phyloP scores from a whole-genome alignment of 2,113 vertebrate species.

The Calidris pugnax region DNA sequence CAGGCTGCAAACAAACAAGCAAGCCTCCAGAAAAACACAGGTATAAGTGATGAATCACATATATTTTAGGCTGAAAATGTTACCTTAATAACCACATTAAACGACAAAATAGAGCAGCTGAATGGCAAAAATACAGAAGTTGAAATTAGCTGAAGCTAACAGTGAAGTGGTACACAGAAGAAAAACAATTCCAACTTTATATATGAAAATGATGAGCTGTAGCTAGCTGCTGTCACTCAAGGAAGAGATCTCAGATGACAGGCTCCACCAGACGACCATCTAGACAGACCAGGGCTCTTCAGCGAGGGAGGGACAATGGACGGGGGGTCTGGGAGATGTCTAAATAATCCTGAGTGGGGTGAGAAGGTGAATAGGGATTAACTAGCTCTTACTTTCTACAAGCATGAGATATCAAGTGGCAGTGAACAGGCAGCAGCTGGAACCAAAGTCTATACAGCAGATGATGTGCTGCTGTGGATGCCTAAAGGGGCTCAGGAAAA shows the following conservation, averaged over 20 bases:
- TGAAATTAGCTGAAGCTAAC: background rate
- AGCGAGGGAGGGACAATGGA: background rate
- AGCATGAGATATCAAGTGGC: background rate
- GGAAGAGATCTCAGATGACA: background rate
- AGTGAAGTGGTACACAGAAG: background rate
- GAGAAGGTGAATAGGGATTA: background rate
- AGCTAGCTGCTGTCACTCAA: background rate
- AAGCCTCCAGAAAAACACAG: background rate
- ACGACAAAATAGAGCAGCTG: background rate
- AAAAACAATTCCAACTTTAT: background rate
- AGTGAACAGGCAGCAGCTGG: background rate
- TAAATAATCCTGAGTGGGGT: background rate
- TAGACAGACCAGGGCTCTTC: background rate
- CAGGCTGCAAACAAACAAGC: background rate
- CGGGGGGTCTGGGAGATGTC: background rate
- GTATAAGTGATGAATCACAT: background rate
- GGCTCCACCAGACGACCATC: background rate
- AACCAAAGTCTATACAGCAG: background rate
- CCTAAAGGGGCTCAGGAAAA: background rate
- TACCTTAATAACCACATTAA: background rate
- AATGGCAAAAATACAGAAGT: background rate
- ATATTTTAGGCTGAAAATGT: background rate
- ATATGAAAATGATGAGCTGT: background rate
- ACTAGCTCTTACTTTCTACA: background rate
- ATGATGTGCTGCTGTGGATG: background rate